phyloP scores from a whole-genome alignment of 1,140 invertebrate species.

The Penaeus japonicus region DNA sequence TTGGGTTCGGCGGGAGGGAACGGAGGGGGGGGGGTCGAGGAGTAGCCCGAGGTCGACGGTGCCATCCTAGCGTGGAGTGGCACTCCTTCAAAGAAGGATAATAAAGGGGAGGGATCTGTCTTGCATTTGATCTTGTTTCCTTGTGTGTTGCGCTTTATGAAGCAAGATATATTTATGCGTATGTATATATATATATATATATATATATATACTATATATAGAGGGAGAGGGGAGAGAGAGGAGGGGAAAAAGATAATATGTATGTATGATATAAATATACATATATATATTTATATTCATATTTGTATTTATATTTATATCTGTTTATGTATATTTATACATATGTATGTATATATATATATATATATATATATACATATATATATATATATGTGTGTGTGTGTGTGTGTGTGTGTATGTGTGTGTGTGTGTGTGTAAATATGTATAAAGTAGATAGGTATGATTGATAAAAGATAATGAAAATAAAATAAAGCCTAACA shows the following conservation, averaged over 20 bases:
- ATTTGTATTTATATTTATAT: not conserved
- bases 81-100: too few species aligned
- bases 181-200: slow-evolving; percentile 4
- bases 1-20: too few species aligned
- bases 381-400: not conserved
- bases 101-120: too few species aligned
- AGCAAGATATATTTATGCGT: not conserved
- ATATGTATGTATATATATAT: not conserved
- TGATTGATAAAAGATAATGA: not conserved
- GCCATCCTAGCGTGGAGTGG: too few species aligned
- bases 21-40: too few species aligned
- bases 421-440: not conserved
- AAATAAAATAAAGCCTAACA: not conserved
- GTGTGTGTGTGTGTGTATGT: not conserved
- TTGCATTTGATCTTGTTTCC: too few species aligned
- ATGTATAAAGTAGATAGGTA: not conserved
- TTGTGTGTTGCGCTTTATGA: too few species aligned
- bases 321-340: not conserved
- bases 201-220: not conserved
- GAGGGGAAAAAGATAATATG: too few species aligned
- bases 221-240: too few species aligned
- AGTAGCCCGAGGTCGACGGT: too few species aligned
- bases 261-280: not conserved
- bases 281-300: not conserved
- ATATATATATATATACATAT: slow-evolving; percentile 2